A percentile compares a stretch with the other conserved stretches of the same genome.
phyloP scores from a whole-genome alignment of 2,797 vertebrate species.

The Spheniscus humboldti region DNA sequence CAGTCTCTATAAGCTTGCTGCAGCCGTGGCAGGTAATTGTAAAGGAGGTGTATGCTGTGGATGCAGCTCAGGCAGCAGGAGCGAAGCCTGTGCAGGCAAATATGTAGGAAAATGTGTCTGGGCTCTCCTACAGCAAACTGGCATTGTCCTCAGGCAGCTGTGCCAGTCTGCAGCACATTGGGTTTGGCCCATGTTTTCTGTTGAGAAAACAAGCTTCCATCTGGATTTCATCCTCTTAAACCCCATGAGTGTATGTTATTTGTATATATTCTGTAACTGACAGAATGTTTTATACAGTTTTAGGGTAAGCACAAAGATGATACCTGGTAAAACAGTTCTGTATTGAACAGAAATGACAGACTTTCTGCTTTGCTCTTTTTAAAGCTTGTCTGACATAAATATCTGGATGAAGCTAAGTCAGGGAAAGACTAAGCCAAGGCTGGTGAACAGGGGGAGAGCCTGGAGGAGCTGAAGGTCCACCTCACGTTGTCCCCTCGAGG shows the following conservation, averaged over 20 bases:
- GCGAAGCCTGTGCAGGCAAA: background rate
- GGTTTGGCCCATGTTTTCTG: background rate
- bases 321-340: background rate
- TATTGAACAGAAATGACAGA: background rate
- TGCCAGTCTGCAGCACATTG: conserved; percentile 39
- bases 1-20: background rate
- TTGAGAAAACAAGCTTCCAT: conserved; percentile 8
- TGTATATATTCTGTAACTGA: background rate
- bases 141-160: background rate
- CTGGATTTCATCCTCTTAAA: conserved; percentile 32
- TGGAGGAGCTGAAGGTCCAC: background rate
- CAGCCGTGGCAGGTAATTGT: background rate
- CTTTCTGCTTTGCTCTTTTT: background rate
- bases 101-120: background rate
- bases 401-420: background rate
- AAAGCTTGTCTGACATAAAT: background rate
- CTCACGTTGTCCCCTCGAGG: background rate
- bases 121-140: background rate
- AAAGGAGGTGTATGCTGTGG: rapidly evolving
- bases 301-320: background rate
- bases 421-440: background rate
- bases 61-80: background rate
- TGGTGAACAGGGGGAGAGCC: background rate
- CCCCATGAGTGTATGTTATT: background rate
- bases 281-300: background rate